phyloP scores from a whole-genome alignment of 2,113 vertebrate genomes.

The Atlantisia rogersi region DNA sequence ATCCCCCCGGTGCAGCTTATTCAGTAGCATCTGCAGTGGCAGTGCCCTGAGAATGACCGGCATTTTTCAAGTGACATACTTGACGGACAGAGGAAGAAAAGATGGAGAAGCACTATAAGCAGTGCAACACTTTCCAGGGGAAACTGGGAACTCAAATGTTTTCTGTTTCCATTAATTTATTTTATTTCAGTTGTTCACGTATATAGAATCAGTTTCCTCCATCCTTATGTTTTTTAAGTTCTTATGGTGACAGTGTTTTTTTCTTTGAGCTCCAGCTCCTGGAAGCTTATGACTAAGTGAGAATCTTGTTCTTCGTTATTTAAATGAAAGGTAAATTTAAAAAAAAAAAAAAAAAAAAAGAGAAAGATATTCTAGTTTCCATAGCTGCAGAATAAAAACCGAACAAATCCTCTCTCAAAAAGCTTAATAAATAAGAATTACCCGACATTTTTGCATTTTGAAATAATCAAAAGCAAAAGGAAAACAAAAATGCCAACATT shows the following conservation, averaged over 20 bases:
- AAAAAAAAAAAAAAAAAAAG: background rate
- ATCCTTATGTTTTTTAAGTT: background rate
- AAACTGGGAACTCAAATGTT: background rate
- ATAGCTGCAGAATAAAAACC: slow-evolving; percentile 42
- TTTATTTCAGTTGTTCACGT: background rate
- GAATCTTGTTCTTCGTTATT: slow-evolving; percentile 43
- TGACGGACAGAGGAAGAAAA: background rate
- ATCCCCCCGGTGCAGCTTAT: background rate
- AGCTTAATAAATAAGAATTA: background rate
- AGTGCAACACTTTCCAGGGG: background rate
- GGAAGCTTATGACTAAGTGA: slow-evolving; percentile 36
- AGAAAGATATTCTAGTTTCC: slow-evolving; percentile 10
- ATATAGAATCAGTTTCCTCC: background rate
- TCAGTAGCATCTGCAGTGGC: background rate
- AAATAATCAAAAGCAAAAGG: background rate
- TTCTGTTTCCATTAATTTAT: background rate
- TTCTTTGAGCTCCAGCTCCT: background rate
- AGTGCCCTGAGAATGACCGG: background rate
- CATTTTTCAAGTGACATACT: background rate
- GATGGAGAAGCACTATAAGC: background rate
- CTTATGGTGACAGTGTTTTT: background rate
- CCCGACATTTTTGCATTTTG: background rate
- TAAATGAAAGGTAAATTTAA: slow-evolving; percentile 44
- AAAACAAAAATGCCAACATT: background rate
- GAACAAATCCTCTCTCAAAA: background rate